A percentile compares a stretch with the other conserved stretches of the same genome.
phyloP scores from a whole-genome alignment of 2,113 vertebrate species.

The Periophthalmus modestus region DNA sequence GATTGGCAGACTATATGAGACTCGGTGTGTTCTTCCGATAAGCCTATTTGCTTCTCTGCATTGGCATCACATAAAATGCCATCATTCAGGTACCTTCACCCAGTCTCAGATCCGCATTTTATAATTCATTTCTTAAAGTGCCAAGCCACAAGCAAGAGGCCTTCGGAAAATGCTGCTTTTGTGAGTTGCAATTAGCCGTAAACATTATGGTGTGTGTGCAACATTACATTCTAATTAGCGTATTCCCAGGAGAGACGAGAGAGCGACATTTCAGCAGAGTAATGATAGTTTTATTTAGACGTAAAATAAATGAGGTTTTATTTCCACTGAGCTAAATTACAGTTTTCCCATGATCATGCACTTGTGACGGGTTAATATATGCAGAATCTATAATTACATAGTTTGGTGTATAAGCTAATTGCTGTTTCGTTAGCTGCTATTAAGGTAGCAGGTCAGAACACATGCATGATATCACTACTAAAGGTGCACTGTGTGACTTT shows the following conservation, averaged over 20 bases:
- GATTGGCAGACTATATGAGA: neutral
- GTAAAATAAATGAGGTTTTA: slow-evolving; percentile 1
- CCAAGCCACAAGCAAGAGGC: neutral
- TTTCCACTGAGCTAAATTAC: neutral
- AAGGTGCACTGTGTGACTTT: too few species aligned
- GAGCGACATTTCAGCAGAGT: neutral
- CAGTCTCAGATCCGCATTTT: neutral
- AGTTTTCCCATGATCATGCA: neutral
- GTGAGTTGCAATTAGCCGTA: neutral
- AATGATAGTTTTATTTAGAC: slow-evolving; percentile 4
- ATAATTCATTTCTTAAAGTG: neutral
- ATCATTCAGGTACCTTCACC: neutral
- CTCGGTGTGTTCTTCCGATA: neutral
- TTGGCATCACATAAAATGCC: slow-evolving; percentile 1
- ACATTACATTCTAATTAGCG: slow-evolving; percentile 1
- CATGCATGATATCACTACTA: too few species aligned
- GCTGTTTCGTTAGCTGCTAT: neutral
- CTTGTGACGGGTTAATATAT: neutral
- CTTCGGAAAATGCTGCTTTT: neutral
- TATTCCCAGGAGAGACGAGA: neutral
- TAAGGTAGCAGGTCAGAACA: neutral
- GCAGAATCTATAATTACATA: neutral
- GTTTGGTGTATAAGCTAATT: neutral
- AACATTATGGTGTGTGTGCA: neutral
- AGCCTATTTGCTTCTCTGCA: neutral